Evolutionary conservation across 2,888 invertebrate genomes (phyloP).

Genomic region (Agapetus fuscipes): DNA sequence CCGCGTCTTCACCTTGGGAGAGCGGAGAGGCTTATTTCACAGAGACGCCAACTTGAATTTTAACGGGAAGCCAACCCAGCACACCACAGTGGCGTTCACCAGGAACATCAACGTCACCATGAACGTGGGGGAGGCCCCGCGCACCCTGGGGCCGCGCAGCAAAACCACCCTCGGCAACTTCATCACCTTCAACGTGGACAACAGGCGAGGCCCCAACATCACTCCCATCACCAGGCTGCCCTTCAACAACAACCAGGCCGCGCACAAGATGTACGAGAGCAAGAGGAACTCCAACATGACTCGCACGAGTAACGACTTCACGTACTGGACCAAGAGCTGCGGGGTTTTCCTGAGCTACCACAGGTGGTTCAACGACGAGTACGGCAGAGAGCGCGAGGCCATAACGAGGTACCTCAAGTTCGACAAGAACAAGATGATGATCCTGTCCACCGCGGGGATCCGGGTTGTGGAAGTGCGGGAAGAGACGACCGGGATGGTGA

Average conservation of each 20-base stretch:
- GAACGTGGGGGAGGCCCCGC: constrained; percentile 47
- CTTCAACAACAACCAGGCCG: constrained; percentile 30
- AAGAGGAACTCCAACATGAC: constrained; percentile 36
- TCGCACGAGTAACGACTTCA: constrained; percentile 44
- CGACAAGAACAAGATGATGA: constrained; percentile 48
- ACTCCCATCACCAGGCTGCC: constrained; percentile 43
- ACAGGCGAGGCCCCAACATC: constrained; percentile 42
- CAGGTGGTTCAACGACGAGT: constrained; percentile 48
- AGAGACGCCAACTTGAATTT: constrained; percentile 50
- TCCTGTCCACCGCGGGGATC: constrained; percentile 53
- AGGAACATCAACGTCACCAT: constrained; percentile 53
- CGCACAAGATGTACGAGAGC: constrained; percentile 37
- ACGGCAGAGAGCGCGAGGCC: constrained; percentile 44
- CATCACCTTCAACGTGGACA: constrained; percentile 40
- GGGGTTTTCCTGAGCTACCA: constrained; percentile 56
- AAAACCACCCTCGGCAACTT: constrained; percentile 44
- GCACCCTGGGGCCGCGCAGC: constrained; percentile 44
- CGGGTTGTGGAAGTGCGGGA: constrained; percentile 57
- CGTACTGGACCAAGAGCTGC: constrained; percentile 54
- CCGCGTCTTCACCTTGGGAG: constrained; percentile 60
- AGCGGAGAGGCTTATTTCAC: constrained; percentile 35
- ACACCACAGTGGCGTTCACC: constrained; percentile 50
- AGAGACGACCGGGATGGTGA: constrained; percentile 49
- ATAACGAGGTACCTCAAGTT: constrained; percentile 44
- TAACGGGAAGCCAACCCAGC: constrained; percentile 50